phyloP scores from a whole-genome alignment of 2,888 invertebrate species.

The Eupithecia centaureata region DNA sequence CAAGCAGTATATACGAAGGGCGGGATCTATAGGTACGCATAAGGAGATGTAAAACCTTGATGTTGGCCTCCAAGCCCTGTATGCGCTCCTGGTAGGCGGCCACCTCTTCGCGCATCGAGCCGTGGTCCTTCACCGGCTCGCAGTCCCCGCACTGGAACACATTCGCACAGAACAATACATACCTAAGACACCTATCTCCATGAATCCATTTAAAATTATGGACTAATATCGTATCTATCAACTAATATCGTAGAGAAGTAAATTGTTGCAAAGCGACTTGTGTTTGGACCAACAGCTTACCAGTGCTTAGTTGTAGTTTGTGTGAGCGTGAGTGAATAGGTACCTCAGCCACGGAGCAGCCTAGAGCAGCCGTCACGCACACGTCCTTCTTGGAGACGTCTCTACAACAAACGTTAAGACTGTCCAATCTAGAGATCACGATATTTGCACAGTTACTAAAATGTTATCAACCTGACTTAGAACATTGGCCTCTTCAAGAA shows the following conservation, averaged over 20 bases:
- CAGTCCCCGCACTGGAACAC: slow-evolving; percentile 63
- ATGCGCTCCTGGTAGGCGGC: slow-evolving; percentile 59
- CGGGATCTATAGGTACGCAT: too few relatives aligned
- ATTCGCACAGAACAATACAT: slow-evolving; percentile 24
- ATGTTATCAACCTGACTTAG: too few relatives aligned
- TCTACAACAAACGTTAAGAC: slow-evolving; percentile 49
- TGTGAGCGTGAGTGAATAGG: neutral
- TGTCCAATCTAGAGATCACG: neutral
- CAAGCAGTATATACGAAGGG: too few relatives aligned
- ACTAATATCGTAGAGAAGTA: neutral
- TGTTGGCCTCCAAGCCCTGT: slow-evolving; percentile 61
- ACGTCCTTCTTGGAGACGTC: slow-evolving; percentile 64
- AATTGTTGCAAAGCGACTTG: slow-evolving; percentile 3
- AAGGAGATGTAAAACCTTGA: slow-evolving; percentile 54
- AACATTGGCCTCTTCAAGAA: too few relatives aligned
- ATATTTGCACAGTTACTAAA: neutral
- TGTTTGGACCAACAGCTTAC: slow-evolving; percentile 5
- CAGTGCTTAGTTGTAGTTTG: neutral
- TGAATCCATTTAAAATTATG: too few relatives aligned
- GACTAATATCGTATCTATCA: neutral
- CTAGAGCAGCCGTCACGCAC: slow-evolving; percentile 66
- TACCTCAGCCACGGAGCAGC: slow-evolving; percentile 64
- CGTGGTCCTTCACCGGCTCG: slow-evolving; percentile 67
- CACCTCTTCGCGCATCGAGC: slow-evolving; percentile 52
- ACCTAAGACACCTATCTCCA: too few relatives aligned